These are phyloP conservation scores for Onychomys leucogaster DNA, from an alignment of 2,797 vertebrate species.

Conservation along the genomic window DNA sequence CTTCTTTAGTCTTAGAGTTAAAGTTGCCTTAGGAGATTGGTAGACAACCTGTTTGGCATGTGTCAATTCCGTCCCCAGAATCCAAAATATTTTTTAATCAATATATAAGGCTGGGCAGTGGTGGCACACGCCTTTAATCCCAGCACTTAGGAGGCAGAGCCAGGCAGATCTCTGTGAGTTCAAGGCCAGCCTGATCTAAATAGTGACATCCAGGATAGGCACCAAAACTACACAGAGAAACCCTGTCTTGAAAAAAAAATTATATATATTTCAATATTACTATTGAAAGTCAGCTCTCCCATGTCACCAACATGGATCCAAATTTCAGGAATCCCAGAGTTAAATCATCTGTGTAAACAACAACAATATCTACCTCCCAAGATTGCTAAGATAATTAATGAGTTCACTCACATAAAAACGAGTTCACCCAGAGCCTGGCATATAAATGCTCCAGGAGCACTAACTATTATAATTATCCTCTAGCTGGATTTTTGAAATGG, in stretches of 20 bases:
- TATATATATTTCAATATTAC: too few relatives aligned
- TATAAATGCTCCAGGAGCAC: neutral
- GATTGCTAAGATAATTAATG: neutral
- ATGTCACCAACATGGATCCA: neutral
- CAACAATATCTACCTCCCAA: neutral
- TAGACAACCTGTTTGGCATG: neutral
- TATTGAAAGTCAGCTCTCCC: neutral
- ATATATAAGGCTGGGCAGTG: too few relatives aligned
- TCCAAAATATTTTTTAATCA: neutral
- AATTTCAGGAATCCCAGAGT: neutral
- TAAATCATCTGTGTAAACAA: neutral
- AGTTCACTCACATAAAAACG: neutral
- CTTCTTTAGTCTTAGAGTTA: neutral
- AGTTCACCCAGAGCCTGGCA: neutral
- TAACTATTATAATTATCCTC: neutral
- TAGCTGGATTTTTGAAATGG: constrained; percentile 12
- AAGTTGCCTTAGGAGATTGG: neutral
- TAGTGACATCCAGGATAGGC: too few relatives aligned
- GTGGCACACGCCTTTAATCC: too few relatives aligned
- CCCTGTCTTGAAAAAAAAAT: too few relatives aligned
- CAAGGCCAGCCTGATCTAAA: too few relatives aligned
- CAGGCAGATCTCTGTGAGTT: too few relatives aligned
- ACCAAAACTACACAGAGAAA: too few relatives aligned
- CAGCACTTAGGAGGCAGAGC: too few relatives aligned
- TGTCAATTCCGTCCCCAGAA: neutral